Conservation (phyloP, 1,140 invertebrate species). For the Dinoponera quadriceps region DNA sequence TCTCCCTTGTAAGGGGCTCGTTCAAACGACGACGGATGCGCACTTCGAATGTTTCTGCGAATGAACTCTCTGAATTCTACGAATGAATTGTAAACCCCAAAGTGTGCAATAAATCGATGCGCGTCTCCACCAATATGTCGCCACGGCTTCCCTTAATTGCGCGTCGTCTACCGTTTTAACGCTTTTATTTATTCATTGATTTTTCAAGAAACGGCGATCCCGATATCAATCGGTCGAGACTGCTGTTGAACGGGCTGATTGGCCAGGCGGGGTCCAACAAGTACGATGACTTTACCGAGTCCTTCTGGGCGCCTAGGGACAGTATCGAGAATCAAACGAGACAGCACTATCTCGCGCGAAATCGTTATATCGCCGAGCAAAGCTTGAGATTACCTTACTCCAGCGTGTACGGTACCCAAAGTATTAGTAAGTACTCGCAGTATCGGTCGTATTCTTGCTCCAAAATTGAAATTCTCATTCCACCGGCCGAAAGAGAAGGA, state of each 20-base stretch:
- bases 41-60: neutral
- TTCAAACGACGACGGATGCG: neutral
- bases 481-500: neutral
- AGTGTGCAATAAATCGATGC: conserved; percentile 54
- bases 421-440: conserved; percentile 71
- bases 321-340: conserved; percentile 85
- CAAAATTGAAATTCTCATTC: conserved; percentile 45
- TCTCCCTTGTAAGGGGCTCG: too few species aligned
- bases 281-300: conserved; percentile 75
- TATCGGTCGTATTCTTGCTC: conserved; percentile 55
- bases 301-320: conserved; percentile 78
- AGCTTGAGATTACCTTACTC: conserved; percentile 82
- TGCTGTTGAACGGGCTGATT: conserved; percentile 71
- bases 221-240: conserved; percentile 74
- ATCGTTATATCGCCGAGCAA: conserved; percentile 87
- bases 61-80: too few species aligned
- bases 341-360: conserved; percentile 87
- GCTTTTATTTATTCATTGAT: conserved; percentile 59
- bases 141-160: neutral
- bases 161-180: conserved; percentile 24
- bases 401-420: conserved; percentile 80
- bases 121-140: neutral
- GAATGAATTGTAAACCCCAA: conserved; percentile 57
- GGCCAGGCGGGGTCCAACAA: conserved; percentile 72
- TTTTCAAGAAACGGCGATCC: conserved; percentile 78